A percentile compares a stretch with the other conserved stretches of the same genome.
Conservation (phyloP, 2,888 invertebrate species). For the Parnassius glacialis region DNA sequence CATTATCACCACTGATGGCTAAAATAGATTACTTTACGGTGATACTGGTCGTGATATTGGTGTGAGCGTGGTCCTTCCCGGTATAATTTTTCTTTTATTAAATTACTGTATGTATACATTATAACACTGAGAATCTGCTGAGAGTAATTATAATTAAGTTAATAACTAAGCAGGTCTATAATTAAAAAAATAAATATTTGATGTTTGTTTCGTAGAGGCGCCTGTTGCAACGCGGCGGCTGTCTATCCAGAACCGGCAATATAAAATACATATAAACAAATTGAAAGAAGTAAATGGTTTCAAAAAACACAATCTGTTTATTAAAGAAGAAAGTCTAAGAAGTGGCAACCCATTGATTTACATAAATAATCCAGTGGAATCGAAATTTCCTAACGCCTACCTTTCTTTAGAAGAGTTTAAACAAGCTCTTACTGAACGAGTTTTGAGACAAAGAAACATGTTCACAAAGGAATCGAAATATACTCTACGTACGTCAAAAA, state of each 20-base stretch:
- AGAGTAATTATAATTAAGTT: too few species aligned
- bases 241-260: constrained; percentile 41
- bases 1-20: too few species aligned
- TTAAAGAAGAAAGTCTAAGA: constrained; percentile 38
- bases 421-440: constrained; percentile 40
- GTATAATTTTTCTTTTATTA: too few species aligned
- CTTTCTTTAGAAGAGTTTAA: constrained; percentile 58
- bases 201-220: constrained; percentile 6
- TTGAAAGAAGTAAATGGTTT: constrained; percentile 62
- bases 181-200: not conserved
- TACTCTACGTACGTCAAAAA: constrained; percentile 4
- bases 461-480: constrained; percentile 18
- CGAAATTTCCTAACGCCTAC: constrained; percentile 55
- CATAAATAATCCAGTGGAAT: constrained; percentile 66
- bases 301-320: constrained; percentile 58
- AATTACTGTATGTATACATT: too few species aligned
- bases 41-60: too few species aligned
- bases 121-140: too few species aligned
- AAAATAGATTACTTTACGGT: too few species aligned
- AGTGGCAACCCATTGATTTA: constrained; percentile 49
- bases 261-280: constrained; percentile 55
- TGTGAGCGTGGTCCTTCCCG: too few species aligned
- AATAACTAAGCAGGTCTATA: too few species aligned
- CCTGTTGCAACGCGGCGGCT: constrained; percentile 42
- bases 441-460: constrained; percentile 36